These are phyloP conservation scores for Chaetodon auriga DNA, from an alignment of 2,113 vertebrate species.

Conservation along the genomic window DNA sequence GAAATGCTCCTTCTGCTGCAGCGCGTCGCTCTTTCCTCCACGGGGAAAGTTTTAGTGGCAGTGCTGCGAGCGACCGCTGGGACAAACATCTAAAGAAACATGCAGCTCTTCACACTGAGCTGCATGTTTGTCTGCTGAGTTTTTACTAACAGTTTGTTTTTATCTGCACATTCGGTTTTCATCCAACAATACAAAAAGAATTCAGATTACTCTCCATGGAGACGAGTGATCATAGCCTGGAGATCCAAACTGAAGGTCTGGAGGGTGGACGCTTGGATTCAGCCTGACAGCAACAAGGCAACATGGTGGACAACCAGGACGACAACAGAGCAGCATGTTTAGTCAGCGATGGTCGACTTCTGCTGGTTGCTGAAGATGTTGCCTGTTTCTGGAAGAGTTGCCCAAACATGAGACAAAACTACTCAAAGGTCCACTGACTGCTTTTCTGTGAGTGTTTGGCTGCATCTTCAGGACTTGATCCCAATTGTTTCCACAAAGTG, in stretches of 20 bases:
- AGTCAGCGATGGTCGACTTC: background rate
- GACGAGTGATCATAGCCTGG: no score
- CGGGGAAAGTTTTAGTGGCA: no score
- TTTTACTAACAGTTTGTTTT: no score
- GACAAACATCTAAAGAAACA: background rate
- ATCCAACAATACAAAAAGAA: no score
- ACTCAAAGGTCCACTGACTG: background rate
- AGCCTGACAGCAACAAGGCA: slow-evolving; percentile 32
- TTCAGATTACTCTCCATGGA: no score
- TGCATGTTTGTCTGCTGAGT: no score
- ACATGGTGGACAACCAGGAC: slow-evolving; percentile 11
- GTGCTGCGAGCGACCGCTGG: no score
- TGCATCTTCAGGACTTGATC: background rate
- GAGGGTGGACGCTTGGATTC: slow-evolving; percentile 24
- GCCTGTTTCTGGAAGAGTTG: background rate
- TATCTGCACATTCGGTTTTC: no score
- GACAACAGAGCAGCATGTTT: background rate
- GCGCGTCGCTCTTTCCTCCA: no score
- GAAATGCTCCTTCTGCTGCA: no score
- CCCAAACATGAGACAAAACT: background rate
- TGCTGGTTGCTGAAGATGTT: background rate
- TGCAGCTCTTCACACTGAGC: no score
- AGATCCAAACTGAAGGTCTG: background rate
- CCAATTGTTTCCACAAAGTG: background rate
- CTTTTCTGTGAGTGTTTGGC: background rate